Conservation (phyloP, 2,888 invertebrate genomes). For the Drosophila greeni region DNA sequence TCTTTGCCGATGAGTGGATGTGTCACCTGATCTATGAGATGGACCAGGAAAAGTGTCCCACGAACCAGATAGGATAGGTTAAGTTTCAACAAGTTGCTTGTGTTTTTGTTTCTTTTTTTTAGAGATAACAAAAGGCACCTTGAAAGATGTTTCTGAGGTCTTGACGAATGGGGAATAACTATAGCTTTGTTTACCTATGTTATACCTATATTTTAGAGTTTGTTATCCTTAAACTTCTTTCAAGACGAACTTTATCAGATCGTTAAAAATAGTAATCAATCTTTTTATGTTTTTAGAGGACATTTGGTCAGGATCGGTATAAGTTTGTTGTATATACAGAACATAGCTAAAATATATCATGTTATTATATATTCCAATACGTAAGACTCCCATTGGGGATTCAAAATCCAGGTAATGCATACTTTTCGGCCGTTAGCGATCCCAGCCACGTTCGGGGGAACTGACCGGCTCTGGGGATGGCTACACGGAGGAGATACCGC, state of each 20-base stretch:
- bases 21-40: slow-evolving; percentile 3
- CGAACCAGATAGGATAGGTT: not conserved
- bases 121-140: slow-evolving; percentile 5
- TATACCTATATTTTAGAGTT: too few relatives aligned
- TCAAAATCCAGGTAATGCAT: not conserved
- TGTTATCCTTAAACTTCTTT: too few relatives aligned
- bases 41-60: not conserved
- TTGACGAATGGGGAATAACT: not conserved
- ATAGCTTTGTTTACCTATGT: not conserved
- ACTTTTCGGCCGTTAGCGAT: slow-evolving; percentile 6
- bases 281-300: not conserved
- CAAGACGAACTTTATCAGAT: too few relatives aligned
- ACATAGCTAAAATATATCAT: not conserved
- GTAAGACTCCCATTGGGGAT: not conserved
- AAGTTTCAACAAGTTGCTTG: not conserved
- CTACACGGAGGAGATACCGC: slow-evolving; percentile 3
- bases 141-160: not conserved
- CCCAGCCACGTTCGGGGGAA: not conserved
- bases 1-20: not conserved
- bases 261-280: too few relatives aligned
- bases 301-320: not conserved
- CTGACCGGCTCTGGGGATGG: slow-evolving; percentile 6
- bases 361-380: not conserved
- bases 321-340: not conserved
- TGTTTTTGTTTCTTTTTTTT: not conserved